Base-by-base conservation (phyloP, 2,113 vertebrate species). In the Macroglossus sobrinus region DNA sequence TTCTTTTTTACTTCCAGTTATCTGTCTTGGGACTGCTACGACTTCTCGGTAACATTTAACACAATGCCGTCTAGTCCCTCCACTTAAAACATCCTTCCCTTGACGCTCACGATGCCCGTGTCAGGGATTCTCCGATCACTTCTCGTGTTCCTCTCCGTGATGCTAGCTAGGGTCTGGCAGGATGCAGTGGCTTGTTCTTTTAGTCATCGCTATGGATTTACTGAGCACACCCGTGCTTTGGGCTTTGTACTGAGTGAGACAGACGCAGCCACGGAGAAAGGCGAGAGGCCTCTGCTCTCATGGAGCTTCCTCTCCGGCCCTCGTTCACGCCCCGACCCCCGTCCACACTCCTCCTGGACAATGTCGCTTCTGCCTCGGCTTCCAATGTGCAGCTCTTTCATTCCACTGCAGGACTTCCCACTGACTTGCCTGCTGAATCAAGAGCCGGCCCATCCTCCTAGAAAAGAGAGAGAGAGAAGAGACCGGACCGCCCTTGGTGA, bases 341-440 rank as follows among this genome's bases (percentile, higher is more conserved):
- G 4, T 7, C 45, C 92, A 35, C 30, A 2, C 1, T 4, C 33
- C 33, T 28, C 26, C 38, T 57, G 40, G 24, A 30, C 2, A 5
- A 21, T 35, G n/a, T 38, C 7, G 0, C 11, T 26, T 4, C 47
- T 18, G 19, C 13, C 69, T 47, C 7, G 1, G 76, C 3, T 16
- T 53, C 33, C 10, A 55, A 8, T 0, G 0, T 21, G 55, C 35
- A 26, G 35, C 4, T 16, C 10, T 40, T n/a, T 26, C 33, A 13
- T 45, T 14, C 30, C 0, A 0, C 5, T 2, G 4, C 12, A 45
- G 43, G 30, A 12, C 69, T 40, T 69, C 68, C 55, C 7, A 15
- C 0, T 26, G 38, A 40, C 19, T 59, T 40, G 2, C 19, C 26
- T 16, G 22, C 33, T 35, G 19, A 9, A 57, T 16, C 24, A 24